Conservation (phyloP, 2,113 vertebrate genomes). For the Polypterus bichir region DNA sequence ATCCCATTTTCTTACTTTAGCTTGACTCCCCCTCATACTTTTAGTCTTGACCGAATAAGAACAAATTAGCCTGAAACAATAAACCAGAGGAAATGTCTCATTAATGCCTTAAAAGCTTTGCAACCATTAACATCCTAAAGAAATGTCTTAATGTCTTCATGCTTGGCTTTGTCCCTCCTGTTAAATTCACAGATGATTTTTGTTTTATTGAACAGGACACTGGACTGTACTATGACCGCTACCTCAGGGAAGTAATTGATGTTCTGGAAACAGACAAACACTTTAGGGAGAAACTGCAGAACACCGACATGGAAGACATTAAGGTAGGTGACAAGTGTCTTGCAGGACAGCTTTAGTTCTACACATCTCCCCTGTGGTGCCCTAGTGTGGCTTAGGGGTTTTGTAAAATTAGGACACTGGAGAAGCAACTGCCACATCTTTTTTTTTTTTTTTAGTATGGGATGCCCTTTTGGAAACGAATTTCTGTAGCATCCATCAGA, state of each 20-base stretch:
- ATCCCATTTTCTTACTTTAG: no score
- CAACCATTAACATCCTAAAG: no score
- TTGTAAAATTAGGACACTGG: no score
- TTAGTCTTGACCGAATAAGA: background rate
- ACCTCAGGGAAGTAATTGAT: slow-evolving; percentile 94
- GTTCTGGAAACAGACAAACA: slow-evolving; percentile 93
- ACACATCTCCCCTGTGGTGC: no score
- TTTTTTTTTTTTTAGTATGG: no score
- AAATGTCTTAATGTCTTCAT: background rate
- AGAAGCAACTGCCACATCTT: no score
- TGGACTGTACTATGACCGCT: slow-evolving; percentile 92
- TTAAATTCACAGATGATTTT: slow-evolving; percentile 8
- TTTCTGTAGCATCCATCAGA: no score
- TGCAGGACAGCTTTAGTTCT: background rate
- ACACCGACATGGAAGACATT: slow-evolving; percentile 95
- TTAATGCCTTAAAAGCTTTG: background rate
- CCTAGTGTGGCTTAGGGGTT: no score
- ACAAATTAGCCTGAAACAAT: background rate
- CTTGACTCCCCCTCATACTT: background rate
- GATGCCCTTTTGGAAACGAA: no score
- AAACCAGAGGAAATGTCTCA: background rate
- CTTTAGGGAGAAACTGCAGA: slow-evolving; percentile 94
- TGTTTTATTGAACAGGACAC: slow-evolving; percentile 64
- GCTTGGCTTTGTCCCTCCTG: background rate
- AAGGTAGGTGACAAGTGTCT: slow-evolving; percentile 54